Base-by-base conservation (phyloP, 2,888 invertebrate genomes). In the Sesia bembeciformis region DNA sequence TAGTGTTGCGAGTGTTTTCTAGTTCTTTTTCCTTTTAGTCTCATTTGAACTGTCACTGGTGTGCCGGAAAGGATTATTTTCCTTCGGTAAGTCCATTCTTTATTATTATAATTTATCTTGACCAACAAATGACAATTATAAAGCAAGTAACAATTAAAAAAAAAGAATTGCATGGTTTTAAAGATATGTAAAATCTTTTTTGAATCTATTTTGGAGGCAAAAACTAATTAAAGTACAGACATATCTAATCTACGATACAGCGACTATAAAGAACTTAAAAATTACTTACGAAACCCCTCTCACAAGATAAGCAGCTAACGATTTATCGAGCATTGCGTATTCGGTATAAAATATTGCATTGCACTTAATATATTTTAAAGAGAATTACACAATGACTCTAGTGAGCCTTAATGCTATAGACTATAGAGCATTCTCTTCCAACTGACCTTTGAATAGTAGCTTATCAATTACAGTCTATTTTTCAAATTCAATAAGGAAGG, bases 1-100 rank as follows among this genome's bases (percentile, higher is more conserved):
- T 64, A 63, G 74, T 77, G 76, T 61, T 67, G 65, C 61, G 60
- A 65, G 69, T 70, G 67, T 68, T 72, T 66, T 66, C 65, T 53
- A 60, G 64, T 62, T 65, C 67, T 54, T 54, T 53, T 46, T n/a
- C 46, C 50, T 50, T 39, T 42, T 38, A 40, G 41, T 68, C 61
- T 64, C 61, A 70, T 66, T 70, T 70, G 68, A 70, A 68, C 71
- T 73, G 69, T 75, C 69, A 63, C 74, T 62, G 54, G 55, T 62
- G 56, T 60, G 57, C 64, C 65, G 65, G 67, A 68, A 67, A 68
- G 68, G 66, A 68, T 60, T 60, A 63, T 61, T 66, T 64, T 40
- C 38, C 49, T 40, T 67, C 57, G 73, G 76, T 73, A 55, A 70
- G 74, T 66, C 58, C 59, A 59, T 57, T 56, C 57, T 56, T 51